Conservation (phyloP, 2,797 vertebrate genomes). For the Enteromius anoplus region DNA sequence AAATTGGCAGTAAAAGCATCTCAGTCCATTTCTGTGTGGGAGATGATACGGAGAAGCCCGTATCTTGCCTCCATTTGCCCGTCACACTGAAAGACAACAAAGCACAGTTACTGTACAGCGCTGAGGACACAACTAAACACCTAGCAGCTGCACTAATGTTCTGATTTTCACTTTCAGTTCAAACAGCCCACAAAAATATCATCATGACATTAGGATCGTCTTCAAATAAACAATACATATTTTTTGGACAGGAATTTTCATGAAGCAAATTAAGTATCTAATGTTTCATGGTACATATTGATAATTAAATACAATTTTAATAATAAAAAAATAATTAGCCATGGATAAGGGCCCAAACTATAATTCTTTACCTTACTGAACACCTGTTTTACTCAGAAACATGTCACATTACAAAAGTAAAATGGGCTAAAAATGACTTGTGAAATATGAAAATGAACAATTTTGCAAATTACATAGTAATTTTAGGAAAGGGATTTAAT, state of each 20-base stretch:
- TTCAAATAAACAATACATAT: neutral
- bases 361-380: neutral
- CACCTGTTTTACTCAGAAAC: no score
- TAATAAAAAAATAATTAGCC: neutral
- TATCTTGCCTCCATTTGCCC: slow-evolving; percentile 31
- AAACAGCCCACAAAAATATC: neutral
- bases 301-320: neutral
- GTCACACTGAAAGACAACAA: slow-evolving; percentile 25
- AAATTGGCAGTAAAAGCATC: slow-evolving; percentile 40
- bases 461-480: neutral
- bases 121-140: neutral
- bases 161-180: no score
- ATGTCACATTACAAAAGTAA: neutral
- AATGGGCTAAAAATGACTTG: neutral
- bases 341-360: neutral
- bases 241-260: neutral
- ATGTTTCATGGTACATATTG: no score
- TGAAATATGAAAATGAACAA: neutral
- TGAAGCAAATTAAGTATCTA: neutral
- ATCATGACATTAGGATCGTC: neutral
- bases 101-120: neutral
- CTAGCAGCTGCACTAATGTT: no score
- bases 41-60: slow-evolving; percentile 20
- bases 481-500: neutral
- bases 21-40: slow-evolving; percentile 49